Evolutionary conservation across 2,113 vertebrate genomes (phyloP), one percentile per base, ranked within the genome.

Genomic region (Abramis brama): DNA sequence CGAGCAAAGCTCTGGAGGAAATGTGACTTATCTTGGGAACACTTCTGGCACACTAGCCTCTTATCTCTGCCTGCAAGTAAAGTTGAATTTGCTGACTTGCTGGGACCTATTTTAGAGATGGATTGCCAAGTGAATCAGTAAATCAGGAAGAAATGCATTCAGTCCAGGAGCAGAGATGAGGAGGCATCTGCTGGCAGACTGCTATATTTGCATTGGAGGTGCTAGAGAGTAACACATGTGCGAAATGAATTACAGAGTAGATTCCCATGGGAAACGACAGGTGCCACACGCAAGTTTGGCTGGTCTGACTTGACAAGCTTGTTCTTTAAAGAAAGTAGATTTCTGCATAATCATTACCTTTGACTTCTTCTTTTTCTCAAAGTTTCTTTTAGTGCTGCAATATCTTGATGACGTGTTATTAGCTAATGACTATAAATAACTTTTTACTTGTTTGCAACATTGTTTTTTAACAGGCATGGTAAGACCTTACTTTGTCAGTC

Each of bases 1-100:
- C 6, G 62, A 77, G 6, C 23, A 36, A 36, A 79, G 62, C 84
- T 55, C 21, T 15, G 64, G 74, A 50, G 45, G 30, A 78, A 70
- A 50, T 39, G 60, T 79, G 33, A 47, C 75, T 27, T 70, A 68
- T 85, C 66, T 55, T 70, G 47, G 60, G 45, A 78, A 78, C 17
- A 66, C 62, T 78, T 78, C 62, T 79, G 47, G n/a, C 30, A 43
- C 47, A 27, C 11, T 70, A 50, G 47, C 50, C 36, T 30, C 75
- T 85, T 70, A 85, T 85, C 75, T 79, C 66, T 79, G 75, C 43
- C 45, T 66, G 21, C 70, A 43, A 21, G 43, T 76, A 62, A 30
- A 36, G 70, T 50, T 66, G 79, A 36, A 33, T 75, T 86, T 59
- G n/a, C 50, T 36, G 62, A n/a, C 73, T n/a, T 43, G 25, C 64